Base-by-base conservation (phyloP, 2,888 invertebrate species). In the Thyatira batis region DNA sequence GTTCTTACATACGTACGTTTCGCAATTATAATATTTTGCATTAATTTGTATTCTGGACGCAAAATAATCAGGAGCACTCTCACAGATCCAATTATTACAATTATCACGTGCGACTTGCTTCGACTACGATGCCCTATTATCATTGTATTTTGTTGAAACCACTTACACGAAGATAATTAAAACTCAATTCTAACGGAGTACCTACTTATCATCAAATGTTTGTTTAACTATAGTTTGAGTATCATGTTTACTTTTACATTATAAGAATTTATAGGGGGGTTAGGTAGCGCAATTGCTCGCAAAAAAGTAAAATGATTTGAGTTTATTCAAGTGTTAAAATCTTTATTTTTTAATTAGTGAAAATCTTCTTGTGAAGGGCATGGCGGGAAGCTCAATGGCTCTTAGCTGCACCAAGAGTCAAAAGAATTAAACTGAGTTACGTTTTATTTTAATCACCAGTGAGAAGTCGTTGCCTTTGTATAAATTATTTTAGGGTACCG, bases 1-100 rank as follows among this genome's bases (percentile, higher is more conserved):
- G n/a, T n/a, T n/a, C n/a, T n/a, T n/a, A n/a, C n/a, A n/a, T n/a
- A n/a, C 8, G n/a, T n/a, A 11, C 11, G 11, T n/a, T n/a, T n/a
- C n/a, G 11, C 13, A 33, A 13, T 33, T 13, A 39, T 8, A 23
- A 4, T 4, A 23, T 23, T 17, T 17, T 17, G 13, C 48, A 27
- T 52, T 52, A 49, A 49, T 52, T 52, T 25, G 20, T 49, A 49
- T 52, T 52, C 52, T 11, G 20, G 11, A 20, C 20, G 49, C 39
- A 27, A 20, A 48, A 43, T 52, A 52, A 49, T 53, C 53, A 53
- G 60, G 57, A 70, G 66, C 60, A 64, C 57, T 60, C 61, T 51
- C 58, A 53, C 54, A 54, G 60, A 64, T 64, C 60, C 63, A 67
- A 72, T 72, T 74, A 74, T 67, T 62, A 71, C 63, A 69, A 70